phyloP scores from a whole-genome alignment of 2,888 invertebrate species.

The Dermolepida albohirtum region DNA sequence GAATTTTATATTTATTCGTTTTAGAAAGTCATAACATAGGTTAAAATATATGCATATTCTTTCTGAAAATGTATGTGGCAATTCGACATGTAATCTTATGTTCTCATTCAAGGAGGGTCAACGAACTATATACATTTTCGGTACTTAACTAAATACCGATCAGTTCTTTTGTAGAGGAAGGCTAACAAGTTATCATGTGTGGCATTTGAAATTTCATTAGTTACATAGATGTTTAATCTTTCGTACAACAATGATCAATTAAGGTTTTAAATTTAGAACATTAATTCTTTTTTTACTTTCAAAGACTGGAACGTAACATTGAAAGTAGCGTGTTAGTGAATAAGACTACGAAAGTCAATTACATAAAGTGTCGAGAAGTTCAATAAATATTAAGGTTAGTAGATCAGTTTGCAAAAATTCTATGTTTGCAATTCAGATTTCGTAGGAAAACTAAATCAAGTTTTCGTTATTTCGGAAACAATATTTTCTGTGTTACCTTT shows the following conservation, averaged over 20 bases:
- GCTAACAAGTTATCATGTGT: conserved; percentile 22
- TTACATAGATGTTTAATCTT: conserved; percentile 15
- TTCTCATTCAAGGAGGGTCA: conserved; percentile 34
- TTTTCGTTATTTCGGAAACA: no score
- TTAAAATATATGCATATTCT: conserved; percentile 8
- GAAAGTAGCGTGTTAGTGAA: not conserved
- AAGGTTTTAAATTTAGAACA: not conserved
- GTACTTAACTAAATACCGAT: conserved; percentile 32
- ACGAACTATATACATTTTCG: conserved; percentile 19
- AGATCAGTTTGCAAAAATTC: not conserved
- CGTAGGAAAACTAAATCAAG: no score
- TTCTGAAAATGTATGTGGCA: conserved; percentile 23
- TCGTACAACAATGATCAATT: conserved; percentile 1
- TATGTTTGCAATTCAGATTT: no score
- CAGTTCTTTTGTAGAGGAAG: conserved; percentile 20
- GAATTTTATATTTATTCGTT: conserved; percentile 24
- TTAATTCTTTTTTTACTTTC: no score
- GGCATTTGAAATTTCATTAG: conserved; percentile 11
- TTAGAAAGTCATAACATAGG: conserved; percentile 6
- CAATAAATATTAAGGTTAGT: conserved; percentile 6
- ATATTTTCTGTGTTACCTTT: no score
- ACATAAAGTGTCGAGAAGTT: not conserved
- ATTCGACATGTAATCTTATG: conserved; percentile 18
- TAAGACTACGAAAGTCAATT: not conserved
- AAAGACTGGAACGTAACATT: no score